These are phyloP conservation scores for Sphaerophoria taeniata DNA, from an alignment of 2,888 invertebrate species.

Conservation along the genomic window DNA sequence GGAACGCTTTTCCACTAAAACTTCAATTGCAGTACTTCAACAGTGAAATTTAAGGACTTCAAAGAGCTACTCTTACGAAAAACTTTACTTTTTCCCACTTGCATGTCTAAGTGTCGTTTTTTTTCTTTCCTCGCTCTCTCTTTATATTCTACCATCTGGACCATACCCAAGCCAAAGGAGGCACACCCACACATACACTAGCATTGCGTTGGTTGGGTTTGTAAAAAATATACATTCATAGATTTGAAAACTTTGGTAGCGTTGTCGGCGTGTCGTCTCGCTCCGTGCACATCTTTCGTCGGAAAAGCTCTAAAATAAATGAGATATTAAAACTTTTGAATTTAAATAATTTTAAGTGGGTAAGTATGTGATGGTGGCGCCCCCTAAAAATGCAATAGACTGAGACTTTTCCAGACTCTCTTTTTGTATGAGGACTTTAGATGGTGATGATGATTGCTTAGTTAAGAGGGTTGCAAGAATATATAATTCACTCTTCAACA, in stretches of 20 bases:
- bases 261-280: too few species aligned
- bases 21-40: conserved; percentile 49
- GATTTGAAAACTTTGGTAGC: conserved; percentile 15
- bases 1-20: neutral
- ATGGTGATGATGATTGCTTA: conserved; percentile 68
- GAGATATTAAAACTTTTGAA: conserved; percentile 73
- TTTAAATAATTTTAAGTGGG: conserved; percentile 74
- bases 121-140: conserved; percentile 5
- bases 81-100: conserved; percentile 60
- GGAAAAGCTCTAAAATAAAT: conserved; percentile 66
- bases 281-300: conserved; percentile 41
- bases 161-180: conserved; percentile 9
- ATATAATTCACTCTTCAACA: conserved; percentile 53
- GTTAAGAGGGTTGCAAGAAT: conserved; percentile 49
- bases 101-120: conserved; percentile 30
- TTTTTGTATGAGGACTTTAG: conserved; percentile 32
- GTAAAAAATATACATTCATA: neutral
- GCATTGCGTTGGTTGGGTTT: neutral
- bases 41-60: conserved; percentile 67
- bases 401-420: conserved; percentile 44
- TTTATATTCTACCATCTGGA: conserved; percentile 30
- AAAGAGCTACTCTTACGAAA: conserved; percentile 65
- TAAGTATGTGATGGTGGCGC: conserved; percentile 55
- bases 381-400: conserved; percentile 60
- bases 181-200: conserved; percentile 1